Conservation (phyloP, 2,888 invertebrate species). For the Meteorus cinctellus region DNA sequence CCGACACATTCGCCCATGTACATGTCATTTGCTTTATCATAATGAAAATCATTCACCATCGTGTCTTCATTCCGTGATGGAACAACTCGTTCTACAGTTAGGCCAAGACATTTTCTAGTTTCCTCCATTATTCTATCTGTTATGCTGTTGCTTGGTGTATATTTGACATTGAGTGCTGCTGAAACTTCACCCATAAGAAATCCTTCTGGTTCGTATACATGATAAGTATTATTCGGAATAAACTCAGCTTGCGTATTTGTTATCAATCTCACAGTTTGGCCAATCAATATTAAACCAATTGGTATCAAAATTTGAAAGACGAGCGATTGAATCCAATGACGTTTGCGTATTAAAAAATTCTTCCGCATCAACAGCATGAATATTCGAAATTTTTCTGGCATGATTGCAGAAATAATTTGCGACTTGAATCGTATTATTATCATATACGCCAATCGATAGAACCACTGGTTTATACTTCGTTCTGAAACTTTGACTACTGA, state of each 20-base stretch:
- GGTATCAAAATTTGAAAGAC: slow-evolving; percentile 66
- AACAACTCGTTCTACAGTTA: slow-evolving; percentile 56
- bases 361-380: slow-evolving; percentile 65
- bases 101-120: slow-evolving; percentile 57
- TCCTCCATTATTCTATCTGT: slow-evolving; percentile 59
- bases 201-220: slow-evolving; percentile 48
- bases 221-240: slow-evolving; percentile 57
- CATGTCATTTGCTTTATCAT: slow-evolving; percentile 51
- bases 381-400: slow-evolving; percentile 52
- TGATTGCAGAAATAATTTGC: slow-evolving; percentile 25
- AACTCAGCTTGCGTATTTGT: slow-evolving; percentile 54
- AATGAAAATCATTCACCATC: slow-evolving; percentile 59
- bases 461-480: too few species aligned
- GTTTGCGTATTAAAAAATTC: slow-evolving; percentile 64
- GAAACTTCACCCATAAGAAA: slow-evolving; percentile 27
- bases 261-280: slow-evolving; percentile 61
- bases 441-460: too few species aligned
- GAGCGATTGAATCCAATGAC: slow-evolving; percentile 64
- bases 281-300: slow-evolving; percentile 60
- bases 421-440: too few species aligned
- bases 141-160: slow-evolving; percentile 59
- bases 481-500: too few species aligned
- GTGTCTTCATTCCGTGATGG: slow-evolving; percentile 59
- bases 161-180: slow-evolving; percentile 55
- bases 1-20: slow-evolving; percentile 54